Evolutionary conservation across 2,888 invertebrate species (phyloP).

Genomic region (Dendrolimus pini): DNA sequence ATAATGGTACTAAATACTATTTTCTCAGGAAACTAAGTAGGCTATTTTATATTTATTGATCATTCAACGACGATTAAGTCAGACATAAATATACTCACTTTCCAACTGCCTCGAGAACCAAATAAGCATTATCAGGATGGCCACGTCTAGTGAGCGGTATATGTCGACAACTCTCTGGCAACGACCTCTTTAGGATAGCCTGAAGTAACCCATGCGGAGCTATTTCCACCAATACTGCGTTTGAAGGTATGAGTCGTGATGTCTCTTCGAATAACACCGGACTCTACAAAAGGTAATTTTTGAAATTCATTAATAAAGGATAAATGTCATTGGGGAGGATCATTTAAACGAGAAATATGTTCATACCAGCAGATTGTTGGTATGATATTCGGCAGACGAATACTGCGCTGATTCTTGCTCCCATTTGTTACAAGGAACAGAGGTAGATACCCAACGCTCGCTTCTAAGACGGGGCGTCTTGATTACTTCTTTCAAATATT

Average conservation of each 20-base stretch:
- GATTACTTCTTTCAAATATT: slow-evolving; percentile 76
- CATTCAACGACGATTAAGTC: background rate
- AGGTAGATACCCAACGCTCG: slow-evolving; percentile 87
- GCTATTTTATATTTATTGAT: background rate
- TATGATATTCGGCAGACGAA: slow-evolving; percentile 89
- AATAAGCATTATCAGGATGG: slow-evolving; percentile 74
- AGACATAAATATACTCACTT: slow-evolving; percentile 20
- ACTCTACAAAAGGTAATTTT: slow-evolving; percentile 26
- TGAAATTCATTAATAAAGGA: background rate
- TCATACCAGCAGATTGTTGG: slow-evolving; percentile 83
- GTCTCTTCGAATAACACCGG: slow-evolving; percentile 87
- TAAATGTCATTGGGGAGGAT: no score
- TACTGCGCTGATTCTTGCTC: slow-evolving; percentile 40
- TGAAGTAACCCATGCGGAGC: slow-evolving; percentile 92
- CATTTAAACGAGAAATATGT: slow-evolving; percentile 9
- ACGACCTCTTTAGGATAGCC: slow-evolving; percentile 79
- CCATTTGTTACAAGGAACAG: slow-evolving; percentile 82
- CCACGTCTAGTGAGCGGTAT: slow-evolving; percentile 84
- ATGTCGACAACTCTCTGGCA: slow-evolving; percentile 77
- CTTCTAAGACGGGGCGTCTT: slow-evolving; percentile 78
- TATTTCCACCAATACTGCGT: slow-evolving; percentile 88
- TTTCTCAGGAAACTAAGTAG: no score
- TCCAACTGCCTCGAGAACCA: slow-evolving; percentile 74
- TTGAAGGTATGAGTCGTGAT: slow-evolving; percentile 81
- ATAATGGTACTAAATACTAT: no score